Evolutionary conservation across 2,113 vertebrate species (phyloP), one percentile per base, ranked within the genome.

Genomic region (Corythoichthys intestinalis): DNA sequence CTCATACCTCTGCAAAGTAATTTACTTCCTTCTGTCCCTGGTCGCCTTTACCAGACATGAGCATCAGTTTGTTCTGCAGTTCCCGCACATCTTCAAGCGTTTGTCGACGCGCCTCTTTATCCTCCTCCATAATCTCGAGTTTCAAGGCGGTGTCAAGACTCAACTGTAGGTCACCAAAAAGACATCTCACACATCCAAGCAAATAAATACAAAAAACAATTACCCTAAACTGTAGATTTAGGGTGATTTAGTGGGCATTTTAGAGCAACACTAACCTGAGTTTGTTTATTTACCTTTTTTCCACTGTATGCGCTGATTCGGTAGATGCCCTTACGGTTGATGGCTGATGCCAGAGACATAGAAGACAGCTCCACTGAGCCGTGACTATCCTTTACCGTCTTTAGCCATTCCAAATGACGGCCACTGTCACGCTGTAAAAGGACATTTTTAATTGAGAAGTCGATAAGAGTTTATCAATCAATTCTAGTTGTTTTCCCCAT

Each of bases 1-100:
- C 90, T 96, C 8, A 4, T 65, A 65, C 63, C 94, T 98, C 96
- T 0, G 93, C 91, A 88, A 99, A 99, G 41, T 72, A 90, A 62
- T 98, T 94, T 64, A 98, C 96, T 75, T 96, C 96, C 63, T 74
- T 50, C 2, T 91, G 89, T 35, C 89, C 92, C 80, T 95, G 94
- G 41, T 97, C 96, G 5, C 91, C 95, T 89, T 95, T 96, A 38
- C 94, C 92, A 0, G 96, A 98, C 95, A 98, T 96, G 10, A 99
- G 94, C 96, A 99, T 99, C 62, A 99, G 89, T 72, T 99, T 99
- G 88, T 98, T 98, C 80, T 97, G 90, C 48, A 99, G 90, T 20
- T 99, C 97, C 2, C 90, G 86, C 20, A 98, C 90, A 48, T 98
- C 96, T 15, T 95, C 94, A 5, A 95, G 84, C 0, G 93, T 93